phyloP scores from a whole-genome alignment of 2,888 invertebrate species.

The Thymelicus acteon region DNA sequence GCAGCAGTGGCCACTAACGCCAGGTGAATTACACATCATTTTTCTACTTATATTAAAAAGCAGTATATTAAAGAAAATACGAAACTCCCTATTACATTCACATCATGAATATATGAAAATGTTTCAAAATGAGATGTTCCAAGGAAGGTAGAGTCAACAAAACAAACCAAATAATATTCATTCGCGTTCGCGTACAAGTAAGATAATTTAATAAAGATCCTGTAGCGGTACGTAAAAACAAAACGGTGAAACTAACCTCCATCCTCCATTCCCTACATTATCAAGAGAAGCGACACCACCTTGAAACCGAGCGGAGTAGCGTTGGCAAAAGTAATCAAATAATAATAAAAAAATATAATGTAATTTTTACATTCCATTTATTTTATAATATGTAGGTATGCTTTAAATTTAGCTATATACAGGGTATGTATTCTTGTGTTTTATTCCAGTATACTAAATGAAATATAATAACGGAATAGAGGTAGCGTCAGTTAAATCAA shows the following conservation, averaged over 20 bases:
- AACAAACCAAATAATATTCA: slow-evolving; percentile 13
- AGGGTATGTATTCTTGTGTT: too few species aligned
- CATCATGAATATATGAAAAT: slow-evolving; percentile 4
- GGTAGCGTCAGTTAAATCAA: too few species aligned
- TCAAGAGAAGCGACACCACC: slow-evolving; percentile 23
- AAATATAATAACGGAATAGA: too few species aligned
- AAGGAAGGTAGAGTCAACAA: slow-evolving; percentile 22
- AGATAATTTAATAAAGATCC: slow-evolving; percentile 22
- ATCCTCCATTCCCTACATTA: slow-evolving; percentile 2
- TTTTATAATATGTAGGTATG: too few species aligned
- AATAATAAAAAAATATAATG: neutral
- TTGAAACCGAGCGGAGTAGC: slow-evolving; percentile 17
- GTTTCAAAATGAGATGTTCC: slow-evolving; percentile 11
- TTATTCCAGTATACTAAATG: too few species aligned
- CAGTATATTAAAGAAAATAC: neutral
- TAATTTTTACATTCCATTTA: too few species aligned
- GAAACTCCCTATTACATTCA: slow-evolving; percentile 2
- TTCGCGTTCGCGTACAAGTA: slow-evolving; percentile 17
- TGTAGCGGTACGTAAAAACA: slow-evolving; percentile 11
- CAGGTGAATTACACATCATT: neutral
- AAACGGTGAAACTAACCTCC: slow-evolving; percentile 12
- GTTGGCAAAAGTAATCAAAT: slow-evolving; percentile 11
- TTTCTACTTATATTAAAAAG: neutral
- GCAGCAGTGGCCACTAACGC: neutral
- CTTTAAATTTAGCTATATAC: too few species aligned